Conservation (phyloP, 2,888 invertebrate species). For the Cosmia trapezina region DNA sequence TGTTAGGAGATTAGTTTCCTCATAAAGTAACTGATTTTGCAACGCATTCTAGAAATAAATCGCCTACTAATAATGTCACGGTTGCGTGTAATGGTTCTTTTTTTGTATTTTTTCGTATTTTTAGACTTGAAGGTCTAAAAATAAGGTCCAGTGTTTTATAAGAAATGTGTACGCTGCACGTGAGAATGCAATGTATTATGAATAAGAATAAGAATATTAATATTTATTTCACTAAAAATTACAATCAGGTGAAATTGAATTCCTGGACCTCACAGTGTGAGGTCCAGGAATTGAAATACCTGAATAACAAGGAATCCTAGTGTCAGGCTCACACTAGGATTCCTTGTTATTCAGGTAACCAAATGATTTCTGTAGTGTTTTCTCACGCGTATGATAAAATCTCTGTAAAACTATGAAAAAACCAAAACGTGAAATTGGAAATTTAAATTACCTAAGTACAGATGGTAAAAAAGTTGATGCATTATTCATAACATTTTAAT, state of each 20-base stretch:
- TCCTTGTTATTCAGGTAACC: background rate
- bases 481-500: slow-evolving; percentile 21
- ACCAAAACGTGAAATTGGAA: slow-evolving; percentile 12
- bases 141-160: slow-evolving; percentile 19
- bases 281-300: no score
- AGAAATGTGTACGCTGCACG: slow-evolving; percentile 10
- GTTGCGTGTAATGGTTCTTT: slow-evolving; percentile 18
- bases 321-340: no score
- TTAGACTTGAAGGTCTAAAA: slow-evolving; percentile 24
- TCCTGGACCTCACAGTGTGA: no score
- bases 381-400: slow-evolving; percentile 2
- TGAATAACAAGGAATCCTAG: no score
- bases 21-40: slow-evolving; percentile 11
- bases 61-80: slow-evolving; percentile 18
- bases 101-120: slow-evolving; percentile 30
- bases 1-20: slow-evolving; percentile 12
- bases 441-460: slow-evolving; percentile 17
- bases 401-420: background rate
- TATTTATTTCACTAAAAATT: no score
- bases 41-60: slow-evolving; percentile 20
- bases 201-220: no score
- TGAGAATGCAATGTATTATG: slow-evolving; percentile 16
- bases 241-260: no score
- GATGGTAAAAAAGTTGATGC: slow-evolving; percentile 10
- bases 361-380: background rate